Evolutionary conservation across 2,888 invertebrate genomes (phyloP).

Genomic region (Lottia gigantea): DNA sequence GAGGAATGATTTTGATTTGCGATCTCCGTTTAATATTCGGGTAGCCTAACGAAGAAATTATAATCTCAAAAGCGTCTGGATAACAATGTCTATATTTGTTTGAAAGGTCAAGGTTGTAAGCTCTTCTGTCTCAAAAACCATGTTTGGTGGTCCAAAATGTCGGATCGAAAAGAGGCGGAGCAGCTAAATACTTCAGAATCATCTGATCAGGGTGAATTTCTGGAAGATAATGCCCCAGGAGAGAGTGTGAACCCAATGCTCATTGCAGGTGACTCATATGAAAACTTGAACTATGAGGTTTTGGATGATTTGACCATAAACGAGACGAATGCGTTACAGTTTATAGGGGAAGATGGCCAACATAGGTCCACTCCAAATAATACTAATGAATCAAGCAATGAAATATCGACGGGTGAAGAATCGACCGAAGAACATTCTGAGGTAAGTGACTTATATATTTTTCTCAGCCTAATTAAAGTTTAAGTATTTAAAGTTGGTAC

Average conservation of each 20-base stretch:
- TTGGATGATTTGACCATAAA: slow-evolving; percentile 13
- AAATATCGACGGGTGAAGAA: slow-evolving; percentile 34
- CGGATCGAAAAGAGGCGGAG: slow-evolving; percentile 59
- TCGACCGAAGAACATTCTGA: slow-evolving; percentile 38
- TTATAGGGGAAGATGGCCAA: slow-evolving; percentile 41
- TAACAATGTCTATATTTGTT: too few relatives aligned
- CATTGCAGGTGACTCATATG: slow-evolving; percentile 71
- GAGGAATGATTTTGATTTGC: too few relatives aligned
- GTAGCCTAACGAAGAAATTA: too few relatives aligned
- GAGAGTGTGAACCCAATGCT: slow-evolving; percentile 77
- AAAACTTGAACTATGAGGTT: slow-evolving; percentile 53
- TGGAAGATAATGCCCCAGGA: slow-evolving; percentile 70
- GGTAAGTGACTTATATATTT: slow-evolving; percentile 22
- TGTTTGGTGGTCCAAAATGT: slow-evolving; percentile 33
- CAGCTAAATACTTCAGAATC: slow-evolving; percentile 40
- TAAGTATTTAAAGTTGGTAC: too few relatives aligned
- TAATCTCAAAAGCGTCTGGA: too few relatives aligned
- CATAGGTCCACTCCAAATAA: slow-evolving; percentile 33
- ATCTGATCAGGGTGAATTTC: slow-evolving; percentile 45
- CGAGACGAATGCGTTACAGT: slow-evolving; percentile 40
- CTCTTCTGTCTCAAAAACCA: neutral
- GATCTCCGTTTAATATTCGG: too few relatives aligned
- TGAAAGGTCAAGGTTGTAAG: neutral
- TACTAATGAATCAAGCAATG: slow-evolving; percentile 42
- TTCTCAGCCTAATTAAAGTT: too few relatives aligned